Percentiles rank a stretch among this genome's conserved stretches.
Evolutionary conservation across 53 echinoderm and acorn worm species (phyloP).

Genomic region (Stichopus horrens): DNA sequence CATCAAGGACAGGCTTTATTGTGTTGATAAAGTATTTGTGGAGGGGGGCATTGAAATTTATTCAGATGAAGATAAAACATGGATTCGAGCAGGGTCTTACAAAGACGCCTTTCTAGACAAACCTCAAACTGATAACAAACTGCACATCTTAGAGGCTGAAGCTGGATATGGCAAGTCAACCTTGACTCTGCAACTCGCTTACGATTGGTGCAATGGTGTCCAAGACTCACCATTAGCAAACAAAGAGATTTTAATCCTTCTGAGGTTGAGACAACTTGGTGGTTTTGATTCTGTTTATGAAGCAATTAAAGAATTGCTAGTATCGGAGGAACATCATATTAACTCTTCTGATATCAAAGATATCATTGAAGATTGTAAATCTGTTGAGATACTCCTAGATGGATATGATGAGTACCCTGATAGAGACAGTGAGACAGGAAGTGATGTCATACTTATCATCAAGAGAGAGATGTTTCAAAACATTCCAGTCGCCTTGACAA

Average conservation of each 20-base stretch:
- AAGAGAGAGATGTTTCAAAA: constrained; percentile 10
- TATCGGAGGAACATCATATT: not conserved
- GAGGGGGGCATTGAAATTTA: not conserved
- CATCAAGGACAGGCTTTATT: not conserved
- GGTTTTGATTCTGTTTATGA: not conserved
- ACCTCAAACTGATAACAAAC: not conserved
- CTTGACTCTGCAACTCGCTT: not conserved
- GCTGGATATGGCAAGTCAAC: constrained; percentile 27
- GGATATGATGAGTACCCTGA: constrained; percentile 35
- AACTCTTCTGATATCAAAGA: not conserved
- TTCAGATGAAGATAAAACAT: not conserved
- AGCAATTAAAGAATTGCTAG: constrained; percentile 6
- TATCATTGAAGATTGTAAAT: not conserved
- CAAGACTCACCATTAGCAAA: not conserved
- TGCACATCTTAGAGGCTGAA: not conserved
- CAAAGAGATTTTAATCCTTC: not conserved
- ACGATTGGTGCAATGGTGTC: constrained; percentile 7
- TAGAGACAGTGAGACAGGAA: no score
- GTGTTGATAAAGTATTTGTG: not conserved
- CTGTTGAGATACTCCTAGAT: not conserved
- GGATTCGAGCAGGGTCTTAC: not conserved
- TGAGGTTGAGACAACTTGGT: constrained; percentile 16
- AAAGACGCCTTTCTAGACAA: not conserved
- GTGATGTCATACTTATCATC: not conserved
- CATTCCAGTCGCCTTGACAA: not conserved